Conservation (phyloP, 2,113 vertebrate species). For the Halichoeres trimaculatus region DNA sequence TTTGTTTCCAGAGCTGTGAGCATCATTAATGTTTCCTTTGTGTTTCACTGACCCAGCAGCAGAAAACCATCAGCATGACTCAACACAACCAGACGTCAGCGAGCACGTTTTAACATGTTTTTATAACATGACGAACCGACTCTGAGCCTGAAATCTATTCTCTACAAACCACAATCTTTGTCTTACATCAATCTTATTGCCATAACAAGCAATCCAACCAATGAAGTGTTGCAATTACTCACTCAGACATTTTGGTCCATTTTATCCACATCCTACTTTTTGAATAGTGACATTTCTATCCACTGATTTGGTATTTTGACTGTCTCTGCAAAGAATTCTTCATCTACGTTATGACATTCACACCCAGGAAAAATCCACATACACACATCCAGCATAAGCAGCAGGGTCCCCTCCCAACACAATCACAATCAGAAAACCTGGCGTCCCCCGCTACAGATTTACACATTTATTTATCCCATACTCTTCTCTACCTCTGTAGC, state of each 20-base stretch:
- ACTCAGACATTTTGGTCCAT: slow-evolving; percentile 48
- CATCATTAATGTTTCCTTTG: neutral
- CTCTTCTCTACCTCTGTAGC: slow-evolving; percentile 14
- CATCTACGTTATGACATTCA: slow-evolving; percentile 48
- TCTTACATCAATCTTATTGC: slow-evolving; percentile 29
- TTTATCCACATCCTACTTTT: neutral
- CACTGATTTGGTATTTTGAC: slow-evolving; percentile 53
- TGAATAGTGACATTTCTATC: neutral
- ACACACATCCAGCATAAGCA: slow-evolving; percentile 22
- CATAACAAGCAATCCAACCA: slow-evolving; percentile 15
- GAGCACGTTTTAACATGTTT: neutral
- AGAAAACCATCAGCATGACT: neutral
- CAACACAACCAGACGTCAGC: neutral
- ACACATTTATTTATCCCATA: slow-evolving; percentile 29
- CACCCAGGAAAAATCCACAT: slow-evolving; percentile 41
- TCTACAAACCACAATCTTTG: slow-evolving; percentile 30
- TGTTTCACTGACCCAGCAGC: neutral
- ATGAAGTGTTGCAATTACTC: slow-evolving; percentile 8
- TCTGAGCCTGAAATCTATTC: slow-evolving; percentile 33
- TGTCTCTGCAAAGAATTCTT: slow-evolving; percentile 27
- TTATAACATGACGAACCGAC: neutral
- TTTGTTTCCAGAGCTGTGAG: neutral
- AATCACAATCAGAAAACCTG: slow-evolving; percentile 10
- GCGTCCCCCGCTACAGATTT: slow-evolving; percentile 8
- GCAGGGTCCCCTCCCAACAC: slow-evolving; percentile 29